These are phyloP conservation scores for Xenops minutus DNA, from an alignment of 2,797 vertebrate genomes.

Conservation along the genomic window DNA sequence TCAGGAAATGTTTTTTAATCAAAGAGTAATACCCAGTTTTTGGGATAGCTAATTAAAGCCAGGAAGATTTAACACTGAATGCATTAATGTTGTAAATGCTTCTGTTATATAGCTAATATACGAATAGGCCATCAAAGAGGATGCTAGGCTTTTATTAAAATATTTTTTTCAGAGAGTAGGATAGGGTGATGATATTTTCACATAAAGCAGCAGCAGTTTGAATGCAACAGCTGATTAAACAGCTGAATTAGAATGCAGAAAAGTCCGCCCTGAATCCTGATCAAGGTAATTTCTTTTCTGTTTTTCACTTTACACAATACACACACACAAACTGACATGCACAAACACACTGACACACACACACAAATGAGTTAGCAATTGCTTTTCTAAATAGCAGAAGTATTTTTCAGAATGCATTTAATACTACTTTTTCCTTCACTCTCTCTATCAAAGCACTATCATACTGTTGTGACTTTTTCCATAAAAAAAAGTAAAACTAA, in stretches of 20 bases:
- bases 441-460: not conserved
- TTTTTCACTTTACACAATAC: not conserved
- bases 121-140: not conserved
- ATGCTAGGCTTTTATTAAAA: not conserved
- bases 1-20: slow-evolving; percentile 53
- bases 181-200: not conserved
- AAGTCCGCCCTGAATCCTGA: not conserved
- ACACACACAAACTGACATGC: not conserved
- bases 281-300: not conserved
- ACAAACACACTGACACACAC: not conserved
- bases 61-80: slow-evolving; percentile 31
- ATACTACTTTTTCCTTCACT: not conserved
- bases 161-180: not conserved
- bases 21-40: slow-evolving; percentile 10
- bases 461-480: not conserved
- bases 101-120: not conserved
- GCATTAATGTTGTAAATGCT: not conserved
- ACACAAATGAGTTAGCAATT: not conserved
- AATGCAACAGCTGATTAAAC: not conserved
- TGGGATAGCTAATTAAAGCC: slow-evolving; percentile 32
- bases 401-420: not conserved
- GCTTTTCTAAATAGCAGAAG: not conserved
- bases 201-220: not conserved
- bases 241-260: not conserved
- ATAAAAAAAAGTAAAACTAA: not conserved